Evolutionary conservation across 1,140 invertebrate genomes (phyloP).

Genomic region (Philotrypesis tridentata): DNA sequence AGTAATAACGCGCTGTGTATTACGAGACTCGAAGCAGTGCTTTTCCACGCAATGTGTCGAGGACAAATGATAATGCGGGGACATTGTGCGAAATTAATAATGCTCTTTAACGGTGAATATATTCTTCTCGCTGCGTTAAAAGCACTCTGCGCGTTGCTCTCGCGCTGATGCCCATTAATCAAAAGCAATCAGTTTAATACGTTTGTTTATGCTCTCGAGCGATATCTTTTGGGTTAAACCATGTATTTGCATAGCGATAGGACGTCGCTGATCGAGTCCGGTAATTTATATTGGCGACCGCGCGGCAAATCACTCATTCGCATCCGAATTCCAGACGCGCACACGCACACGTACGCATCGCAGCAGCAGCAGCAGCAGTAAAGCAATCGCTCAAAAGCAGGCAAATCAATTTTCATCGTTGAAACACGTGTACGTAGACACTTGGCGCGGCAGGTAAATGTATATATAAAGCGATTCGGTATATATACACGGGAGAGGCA

Average conservation of each 20-base stretch:
- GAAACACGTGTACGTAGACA: not conserved
- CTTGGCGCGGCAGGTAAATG: not conserved
- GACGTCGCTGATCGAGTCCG: not conserved
- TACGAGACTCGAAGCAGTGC: not conserved
- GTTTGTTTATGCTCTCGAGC: not conserved
- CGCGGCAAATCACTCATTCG: not conserved
- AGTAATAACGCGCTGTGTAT: not conserved
- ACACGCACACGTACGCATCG: too few relatives aligned
- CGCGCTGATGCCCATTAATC: not conserved
- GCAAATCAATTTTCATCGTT: not conserved
- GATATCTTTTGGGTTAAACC: not conserved
- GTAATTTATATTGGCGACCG: not conserved
- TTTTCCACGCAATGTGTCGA: not conserved
- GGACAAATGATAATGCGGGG: not conserved
- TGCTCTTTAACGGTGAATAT: not conserved
- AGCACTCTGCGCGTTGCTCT: not conserved
- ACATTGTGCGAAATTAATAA: not conserved
- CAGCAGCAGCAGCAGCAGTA: too few relatives aligned
- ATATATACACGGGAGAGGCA: not conserved
- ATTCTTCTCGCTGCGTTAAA: not conserved
- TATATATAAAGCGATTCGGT: not conserved
- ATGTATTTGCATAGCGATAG: not conserved
- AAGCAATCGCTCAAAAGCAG: not conserved
- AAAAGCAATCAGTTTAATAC: not conserved
- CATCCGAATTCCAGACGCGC: too few relatives aligned